Percentiles rank a stretch among this genome's conserved stretches.
Conservation (phyloP, 2,113 vertebrate species). For the Hucho hucho region DNA sequence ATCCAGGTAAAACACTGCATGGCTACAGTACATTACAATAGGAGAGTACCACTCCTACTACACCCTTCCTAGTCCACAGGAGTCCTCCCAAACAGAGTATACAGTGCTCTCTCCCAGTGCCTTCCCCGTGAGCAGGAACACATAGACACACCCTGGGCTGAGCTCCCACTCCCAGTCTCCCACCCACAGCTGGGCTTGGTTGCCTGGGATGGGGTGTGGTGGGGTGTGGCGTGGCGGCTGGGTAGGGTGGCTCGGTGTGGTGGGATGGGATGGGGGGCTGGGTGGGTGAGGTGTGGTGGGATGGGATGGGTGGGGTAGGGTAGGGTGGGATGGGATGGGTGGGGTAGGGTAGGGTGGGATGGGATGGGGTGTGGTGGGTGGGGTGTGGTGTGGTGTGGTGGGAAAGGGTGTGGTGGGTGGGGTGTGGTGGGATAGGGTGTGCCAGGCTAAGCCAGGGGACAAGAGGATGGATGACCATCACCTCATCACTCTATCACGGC, state of each 20-base stretch:
- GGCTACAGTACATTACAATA: constrained; percentile 41
- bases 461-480: constrained; percentile 19
- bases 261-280: no score
- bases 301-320: no score
- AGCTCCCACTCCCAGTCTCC: neutral
- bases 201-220: neutral
- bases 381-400: no score
- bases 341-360: no score
- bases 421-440: neutral
- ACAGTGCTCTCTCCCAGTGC: constrained; percentile 16
- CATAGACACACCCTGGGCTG: constrained; percentile 13
- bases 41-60: constrained; percentile 22
- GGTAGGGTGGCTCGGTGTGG: neutral
- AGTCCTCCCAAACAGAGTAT: constrained; percentile 28
- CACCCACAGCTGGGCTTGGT: constrained; percentile 4
- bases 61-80: constrained; percentile 27
- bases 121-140: neutral
- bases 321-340: no score
- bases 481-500: neutral
- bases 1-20: constrained; percentile 36
- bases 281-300: no score
- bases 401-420: neutral
- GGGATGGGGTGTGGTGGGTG: no score
- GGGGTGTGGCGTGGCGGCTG: neutral
- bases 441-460: neutral